Conservation (phyloP, 1,140 invertebrate species). For the Calosoma granatense region DNA sequence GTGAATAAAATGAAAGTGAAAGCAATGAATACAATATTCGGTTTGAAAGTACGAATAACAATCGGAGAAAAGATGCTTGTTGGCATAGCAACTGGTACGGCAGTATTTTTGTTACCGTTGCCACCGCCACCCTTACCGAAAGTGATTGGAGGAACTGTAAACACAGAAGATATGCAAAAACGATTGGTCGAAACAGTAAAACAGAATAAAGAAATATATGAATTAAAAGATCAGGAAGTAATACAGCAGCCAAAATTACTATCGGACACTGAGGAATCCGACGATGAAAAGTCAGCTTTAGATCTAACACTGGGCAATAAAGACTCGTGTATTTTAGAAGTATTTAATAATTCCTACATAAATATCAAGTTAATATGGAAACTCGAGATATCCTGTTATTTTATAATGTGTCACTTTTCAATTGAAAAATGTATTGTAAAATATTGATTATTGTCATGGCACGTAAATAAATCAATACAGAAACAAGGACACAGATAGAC, state of each 20-base stretch:
- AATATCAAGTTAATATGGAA: background rate
- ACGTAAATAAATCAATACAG: too few relatives aligned
- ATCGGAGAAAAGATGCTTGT: conserved; percentile 82
- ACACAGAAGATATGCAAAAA: conserved; percentile 53
- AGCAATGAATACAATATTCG: conserved; percentile 90
- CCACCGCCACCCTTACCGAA: conserved; percentile 59
- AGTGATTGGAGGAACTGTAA: conserved; percentile 51
- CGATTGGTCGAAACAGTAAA: conserved; percentile 54
- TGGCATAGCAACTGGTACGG: conserved; percentile 81
- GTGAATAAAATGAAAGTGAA: conserved; percentile 86
- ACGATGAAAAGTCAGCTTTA: conserved; percentile 62
- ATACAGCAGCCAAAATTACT: conserved; percentile 16
- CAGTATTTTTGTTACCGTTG: conserved; percentile 61
- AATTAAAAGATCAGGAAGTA: conserved; percentile 40
- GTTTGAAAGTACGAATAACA: conserved; percentile 70
- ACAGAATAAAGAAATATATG: conserved; percentile 58
- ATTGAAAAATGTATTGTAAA: conserved; percentile 11
- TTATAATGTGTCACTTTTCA: conserved; percentile 12
- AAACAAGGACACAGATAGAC: too few relatives aligned
- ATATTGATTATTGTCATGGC: too few relatives aligned
- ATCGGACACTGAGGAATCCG: conserved; percentile 56
- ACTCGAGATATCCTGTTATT: conserved; percentile 11
- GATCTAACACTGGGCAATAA: conserved; percentile 71
- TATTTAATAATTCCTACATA: conserved; percentile 24
- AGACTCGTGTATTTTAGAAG: conserved; percentile 74